Evolutionary conservation across 2,888 invertebrate genomes (phyloP), one percentile per base, ranked within the genome.

Genomic region (Mamestra brassicae): DNA sequence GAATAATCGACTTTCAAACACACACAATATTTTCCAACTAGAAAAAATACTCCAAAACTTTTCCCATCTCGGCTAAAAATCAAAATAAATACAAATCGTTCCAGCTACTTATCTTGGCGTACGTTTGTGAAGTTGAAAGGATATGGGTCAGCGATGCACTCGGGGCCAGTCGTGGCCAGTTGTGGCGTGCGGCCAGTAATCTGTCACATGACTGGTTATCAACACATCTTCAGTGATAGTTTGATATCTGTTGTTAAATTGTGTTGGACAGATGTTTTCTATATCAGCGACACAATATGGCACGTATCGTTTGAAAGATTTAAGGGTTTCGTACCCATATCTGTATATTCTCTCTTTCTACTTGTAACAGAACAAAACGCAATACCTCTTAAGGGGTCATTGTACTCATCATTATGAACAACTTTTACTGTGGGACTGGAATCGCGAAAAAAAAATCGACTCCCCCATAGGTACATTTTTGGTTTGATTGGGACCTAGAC

Each of bases 61-160:
- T 77, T 64, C n/a, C 60, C 34, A 76, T 82, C 60, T 81, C 2
- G 4, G 13, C 17, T n/a, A 38, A 38, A 58, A 65, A 65, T 77
- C 77, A 38, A 64, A 78, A 78, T 82, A 64, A 82, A 82, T 82
- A 82, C 55, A 55, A 81, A 82, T 77, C 5, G 82, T 65, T 64
- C 64, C 64, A 68, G 47, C 38, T 52, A 34, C 26, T 57, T 78
- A 36, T 67, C 42, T 61, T 47, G 55, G 69, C 78, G 45, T 34
- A 17, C 34, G 60, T 34, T 65, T 52, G 64, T 45, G 55, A 26
- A 76, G 77, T 68, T 36, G 64, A 64, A 60, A 64, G 57, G 54
- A 81, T 79, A 68, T 62, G 47, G 74, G 67, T 83, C 73, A 70
- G 62, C 63, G 26, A 45, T 55, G 62, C 36, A 64, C 11, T 64